Base-by-base conservation (phyloP, 2,113 vertebrate genomes). In the Bubalus kerabau region DNA sequence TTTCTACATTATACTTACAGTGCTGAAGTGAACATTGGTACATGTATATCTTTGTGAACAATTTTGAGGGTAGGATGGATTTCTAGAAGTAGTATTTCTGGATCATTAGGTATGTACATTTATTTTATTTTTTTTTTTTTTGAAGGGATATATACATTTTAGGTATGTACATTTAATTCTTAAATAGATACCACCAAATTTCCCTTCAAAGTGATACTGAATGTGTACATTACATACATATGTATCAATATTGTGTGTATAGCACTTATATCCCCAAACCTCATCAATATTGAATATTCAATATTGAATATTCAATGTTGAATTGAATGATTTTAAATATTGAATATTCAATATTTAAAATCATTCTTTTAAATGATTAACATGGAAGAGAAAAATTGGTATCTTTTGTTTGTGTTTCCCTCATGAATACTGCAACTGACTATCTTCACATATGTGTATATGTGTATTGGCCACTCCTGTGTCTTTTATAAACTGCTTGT, bases 1-100 rank as follows among this genome's bases (percentile, higher is more conserved):
- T 17, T 36, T 85, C 26, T n/a, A 48, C 3, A 0, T 36, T 80
- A 4, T n/a, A 3, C n/a, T 62, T 74, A 21, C 0, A 28, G 0
- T 9, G 24, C 50, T 32, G 5, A 14, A 17, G 19, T 62, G 36
- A 32, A 54, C 56, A 50, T 12, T 21, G 23, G 23, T 40, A 57
- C 21, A 24, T 21, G n/a, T 2, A 0, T 59, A 36, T 26, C 26
- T 43, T 14, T 32, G 32, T 86, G 50, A 67, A n/a, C 14, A 57
- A 64, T 50, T 80, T 15, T 83, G 71, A 62, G 9, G 80, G 17
- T n/a, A 80, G 13, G 36, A 16, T 8, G 23, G 28, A 43, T 85
- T 93, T 85, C 87, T 86, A 71, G 23, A 82, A 85, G 78, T 48
- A 21, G 1, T 21, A 11, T 82, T 64, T 50, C 16, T 90, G 13